These are phyloP conservation scores for Lasius fuliginosus DNA, from an alignment of 2,888 invertebrate species.

Conservation along the genomic window DNA sequence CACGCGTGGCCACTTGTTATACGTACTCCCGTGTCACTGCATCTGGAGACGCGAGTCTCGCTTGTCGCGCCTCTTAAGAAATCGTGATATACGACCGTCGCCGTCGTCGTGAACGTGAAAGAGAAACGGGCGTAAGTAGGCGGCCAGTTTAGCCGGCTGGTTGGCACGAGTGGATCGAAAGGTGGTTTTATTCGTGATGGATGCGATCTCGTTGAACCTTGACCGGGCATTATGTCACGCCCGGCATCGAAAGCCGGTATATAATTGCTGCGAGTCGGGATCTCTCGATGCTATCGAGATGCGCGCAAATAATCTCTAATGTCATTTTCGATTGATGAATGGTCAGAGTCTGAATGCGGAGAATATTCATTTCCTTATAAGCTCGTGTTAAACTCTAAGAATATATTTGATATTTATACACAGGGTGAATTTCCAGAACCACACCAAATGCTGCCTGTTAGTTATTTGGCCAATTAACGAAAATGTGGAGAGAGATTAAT, in stretches of 20 bases:
- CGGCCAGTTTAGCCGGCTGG: background rate
- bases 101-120: background rate
- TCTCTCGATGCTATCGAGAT: background rate
- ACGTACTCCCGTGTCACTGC: background rate
- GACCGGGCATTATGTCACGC: slow-evolving; percentile 37
- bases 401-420: background rate
- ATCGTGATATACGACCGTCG: slow-evolving; percentile 5
- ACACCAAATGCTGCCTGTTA: background rate
- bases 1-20: slow-evolving; percentile 45
- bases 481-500: background rate
- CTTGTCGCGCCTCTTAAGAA: slow-evolving; percentile 14
- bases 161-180: slow-evolving; percentile 3
- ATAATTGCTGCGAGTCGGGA: slow-evolving; percentile 16
- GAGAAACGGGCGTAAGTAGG: slow-evolving; percentile 22
- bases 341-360: background rate
- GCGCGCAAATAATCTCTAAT: background rate
- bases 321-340: slow-evolving; percentile 14
- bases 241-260: slow-evolving; percentile 27
- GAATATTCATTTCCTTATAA: background rate
- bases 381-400: background rate
- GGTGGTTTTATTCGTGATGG: slow-evolving; percentile 52
- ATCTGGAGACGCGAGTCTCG: background rate
- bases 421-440: background rate
- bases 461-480: background rate
- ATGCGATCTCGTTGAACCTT: slow-evolving; percentile 61